Conservation (phyloP, 2,113 vertebrate species). For the Cranoglanis bouderius region DNA sequence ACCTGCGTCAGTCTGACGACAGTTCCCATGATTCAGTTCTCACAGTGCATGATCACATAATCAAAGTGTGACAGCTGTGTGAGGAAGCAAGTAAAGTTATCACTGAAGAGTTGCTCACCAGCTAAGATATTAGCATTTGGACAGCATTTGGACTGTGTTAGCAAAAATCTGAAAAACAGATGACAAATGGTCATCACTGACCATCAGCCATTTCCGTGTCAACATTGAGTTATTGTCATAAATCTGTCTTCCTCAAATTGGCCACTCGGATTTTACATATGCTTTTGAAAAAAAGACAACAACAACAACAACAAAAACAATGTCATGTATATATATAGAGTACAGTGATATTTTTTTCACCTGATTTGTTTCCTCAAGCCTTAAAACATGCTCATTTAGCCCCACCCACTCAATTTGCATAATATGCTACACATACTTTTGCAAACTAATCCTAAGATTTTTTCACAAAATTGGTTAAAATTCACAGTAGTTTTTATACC, state of each 20-base stretch:
- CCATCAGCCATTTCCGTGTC: background rate
- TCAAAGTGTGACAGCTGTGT: background rate
- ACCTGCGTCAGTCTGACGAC: slow-evolving; percentile 36
- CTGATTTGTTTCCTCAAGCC: background rate
- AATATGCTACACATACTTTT: background rate
- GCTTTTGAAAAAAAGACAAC: no score
- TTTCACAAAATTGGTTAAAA: background rate
- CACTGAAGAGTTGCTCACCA: slow-evolving; percentile 9
- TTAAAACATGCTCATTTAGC: background rate
- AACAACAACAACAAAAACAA: no score
- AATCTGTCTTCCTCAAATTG: background rate
- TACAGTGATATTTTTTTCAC: no score
- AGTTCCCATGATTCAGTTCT: slow-evolving; percentile 41
- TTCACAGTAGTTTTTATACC: background rate
- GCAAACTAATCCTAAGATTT: background rate
- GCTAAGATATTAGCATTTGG: background rate
- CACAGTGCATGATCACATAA: slow-evolving; percentile 20
- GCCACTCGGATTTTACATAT: background rate
- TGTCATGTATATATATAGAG: no score
- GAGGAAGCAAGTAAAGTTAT: slow-evolving; percentile 16
- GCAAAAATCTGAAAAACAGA: background rate
- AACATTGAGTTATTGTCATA: background rate
- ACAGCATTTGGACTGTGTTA: background rate
- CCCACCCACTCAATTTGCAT: background rate
- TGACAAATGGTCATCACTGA: background rate